Conservation (phyloP, 2,113 vertebrate genomes). For the Chloropsis cyanopogon region DNA sequence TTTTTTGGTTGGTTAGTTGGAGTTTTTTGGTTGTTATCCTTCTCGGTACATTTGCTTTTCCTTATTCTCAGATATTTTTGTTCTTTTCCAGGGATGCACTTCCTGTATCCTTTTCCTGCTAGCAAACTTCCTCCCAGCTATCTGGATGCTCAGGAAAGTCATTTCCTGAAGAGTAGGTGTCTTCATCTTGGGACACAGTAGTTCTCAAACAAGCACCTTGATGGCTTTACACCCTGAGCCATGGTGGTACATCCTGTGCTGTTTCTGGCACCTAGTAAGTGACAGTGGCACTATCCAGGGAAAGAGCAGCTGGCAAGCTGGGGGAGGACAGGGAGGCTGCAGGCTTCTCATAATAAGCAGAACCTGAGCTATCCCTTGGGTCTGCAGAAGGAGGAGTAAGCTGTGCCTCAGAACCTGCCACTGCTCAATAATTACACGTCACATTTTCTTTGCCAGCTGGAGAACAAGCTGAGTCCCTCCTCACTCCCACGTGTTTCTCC, state of each 20-base stretch:
- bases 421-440: accelerated
- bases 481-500: not conserved
- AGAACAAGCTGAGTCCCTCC: not conserved
- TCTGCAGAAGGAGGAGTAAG: not conserved
- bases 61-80: not conserved
- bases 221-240: not conserved
- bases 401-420: not conserved
- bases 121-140: not conserved
- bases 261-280: not conserved
- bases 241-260: not conserved
- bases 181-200: not conserved
- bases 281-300: not conserved
- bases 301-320: not conserved
- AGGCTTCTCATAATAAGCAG: not conserved
- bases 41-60: not conserved
- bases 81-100: not conserved
- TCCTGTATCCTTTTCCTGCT: not conserved
- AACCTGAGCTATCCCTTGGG: not conserved
- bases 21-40: not conserved
- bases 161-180: not conserved
- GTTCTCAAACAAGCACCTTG: not conserved
- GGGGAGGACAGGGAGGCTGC: not conserved
- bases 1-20: not conserved
- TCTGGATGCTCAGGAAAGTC: not conserved
- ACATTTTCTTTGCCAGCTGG: not conserved